Conservation (phyloP, 2,888 invertebrate genomes). For the Parapristionchus giblindavisi region DNA sequence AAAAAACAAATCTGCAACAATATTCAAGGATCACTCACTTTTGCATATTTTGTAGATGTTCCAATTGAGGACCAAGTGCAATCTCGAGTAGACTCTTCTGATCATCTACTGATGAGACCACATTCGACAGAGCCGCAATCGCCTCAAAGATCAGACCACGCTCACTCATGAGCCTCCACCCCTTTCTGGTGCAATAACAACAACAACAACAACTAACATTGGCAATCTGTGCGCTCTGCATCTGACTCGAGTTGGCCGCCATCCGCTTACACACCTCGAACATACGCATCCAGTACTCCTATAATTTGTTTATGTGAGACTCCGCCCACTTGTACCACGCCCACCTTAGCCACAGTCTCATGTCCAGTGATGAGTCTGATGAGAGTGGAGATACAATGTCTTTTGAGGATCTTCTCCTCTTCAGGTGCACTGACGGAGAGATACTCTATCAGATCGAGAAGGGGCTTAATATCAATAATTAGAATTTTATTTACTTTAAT, state of each 20-base stretch:
- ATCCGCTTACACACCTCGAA: slow-evolving; percentile 19
- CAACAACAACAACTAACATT: slow-evolving; percentile 20
- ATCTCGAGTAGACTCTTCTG: slow-evolving; percentile 35
- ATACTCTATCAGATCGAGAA: slow-evolving; percentile 19
- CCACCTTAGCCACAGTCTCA: slow-evolving; percentile 27
- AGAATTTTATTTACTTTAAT: no score
- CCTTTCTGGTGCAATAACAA: slow-evolving; percentile 3
- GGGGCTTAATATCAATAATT: not conserved
- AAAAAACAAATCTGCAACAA: no score
- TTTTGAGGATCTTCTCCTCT: slow-evolving; percentile 32
- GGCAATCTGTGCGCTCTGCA: slow-evolving; percentile 33
- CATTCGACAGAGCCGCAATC: slow-evolving; percentile 32
- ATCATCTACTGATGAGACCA: slow-evolving; percentile 10
- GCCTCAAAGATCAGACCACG: slow-evolving; percentile 8
- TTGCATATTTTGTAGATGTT: slow-evolving; percentile 27
- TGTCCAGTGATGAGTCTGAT: not conserved
- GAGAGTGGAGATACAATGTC: slow-evolving; percentile 7
- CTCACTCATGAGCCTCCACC: not conserved
- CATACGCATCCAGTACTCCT: slow-evolving; percentile 31
- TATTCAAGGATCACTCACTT: no score
- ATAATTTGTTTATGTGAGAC: not conserved
- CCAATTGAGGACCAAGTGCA: slow-evolving; percentile 28
- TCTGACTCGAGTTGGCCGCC: not conserved
- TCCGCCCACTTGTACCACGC: no score
- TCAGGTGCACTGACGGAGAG: not conserved